Evolutionary conservation across 2,888 invertebrate species (phyloP).

Genomic region (Habrosyne pyritoides): DNA sequence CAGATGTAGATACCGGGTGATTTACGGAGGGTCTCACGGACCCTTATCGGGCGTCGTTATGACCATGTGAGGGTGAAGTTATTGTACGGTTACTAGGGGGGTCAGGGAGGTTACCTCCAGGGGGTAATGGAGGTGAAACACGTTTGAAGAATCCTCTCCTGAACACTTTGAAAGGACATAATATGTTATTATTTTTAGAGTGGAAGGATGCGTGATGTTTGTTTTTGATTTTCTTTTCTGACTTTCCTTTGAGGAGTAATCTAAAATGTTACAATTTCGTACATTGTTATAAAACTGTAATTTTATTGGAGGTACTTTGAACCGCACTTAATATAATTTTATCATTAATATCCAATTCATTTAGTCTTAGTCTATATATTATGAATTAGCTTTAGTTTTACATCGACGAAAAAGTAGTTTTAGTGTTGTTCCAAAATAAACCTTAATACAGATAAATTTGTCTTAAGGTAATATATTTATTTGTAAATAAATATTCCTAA

Average conservation of each 20-base stretch:
- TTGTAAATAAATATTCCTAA: too few relatives aligned
- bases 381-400: too few relatives aligned
- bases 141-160: slow-evolving; percentile 56
- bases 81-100: slow-evolving; percentile 62
- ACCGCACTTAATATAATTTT: neutral
- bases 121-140: slow-evolving; percentile 49
- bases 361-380: too few relatives aligned
- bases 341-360: too few relatives aligned
- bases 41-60: slow-evolving; percentile 82
- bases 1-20: slow-evolving; percentile 74
- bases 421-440: too few relatives aligned
- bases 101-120: slow-evolving; percentile 38
- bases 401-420: too few relatives aligned
- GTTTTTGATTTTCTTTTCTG: slow-evolving; percentile 60
- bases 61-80: slow-evolving; percentile 83
- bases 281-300: neutral
- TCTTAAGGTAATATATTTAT: too few relatives aligned
- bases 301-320: neutral
- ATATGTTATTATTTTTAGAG: slow-evolving; percentile 78
- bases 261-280: neutral
- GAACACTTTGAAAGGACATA: slow-evolving; percentile 74
- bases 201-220: slow-evolving; percentile 52
- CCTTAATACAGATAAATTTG: too few relatives aligned
- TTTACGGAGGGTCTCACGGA: slow-evolving; percentile 78
- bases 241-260: neutral